Percentiles rank a stretch among this genome's conserved stretches.
phyloP scores from a whole-genome alignment of 2,797 vertebrate species.

The Thalassophryne amazonica region DNA sequence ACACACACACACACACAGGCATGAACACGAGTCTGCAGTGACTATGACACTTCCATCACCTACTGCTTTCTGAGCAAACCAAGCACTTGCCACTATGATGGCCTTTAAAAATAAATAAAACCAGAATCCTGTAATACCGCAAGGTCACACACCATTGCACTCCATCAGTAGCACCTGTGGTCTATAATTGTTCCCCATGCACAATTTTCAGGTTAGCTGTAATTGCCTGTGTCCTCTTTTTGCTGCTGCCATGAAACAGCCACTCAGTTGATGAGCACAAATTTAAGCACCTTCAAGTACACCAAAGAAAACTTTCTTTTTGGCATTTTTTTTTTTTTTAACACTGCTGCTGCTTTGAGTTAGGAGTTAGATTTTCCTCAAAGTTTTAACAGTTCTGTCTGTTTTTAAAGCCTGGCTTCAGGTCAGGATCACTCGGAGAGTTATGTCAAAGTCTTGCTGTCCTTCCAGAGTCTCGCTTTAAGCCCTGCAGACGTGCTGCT shows the following conservation, averaged over 20 bases:
- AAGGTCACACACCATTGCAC: conserved; percentile 4
- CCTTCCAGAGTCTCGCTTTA: conserved; percentile 23
- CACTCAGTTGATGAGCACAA: neutral
- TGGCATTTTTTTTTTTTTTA: neutral
- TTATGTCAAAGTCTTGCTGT: conserved; percentile 34
- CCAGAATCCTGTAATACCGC: conserved; percentile 1
- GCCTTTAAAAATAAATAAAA: conserved; percentile 29
- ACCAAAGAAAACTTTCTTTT: neutral
- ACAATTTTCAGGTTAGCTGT: conserved; percentile 14
- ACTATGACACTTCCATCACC: neutral
- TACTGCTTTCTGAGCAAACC: conserved; percentile 23
- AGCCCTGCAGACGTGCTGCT: conserved; percentile 24
- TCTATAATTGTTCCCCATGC: conserved; percentile 18
- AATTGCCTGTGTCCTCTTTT: neutral
- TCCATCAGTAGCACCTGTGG: conserved; percentile 5
- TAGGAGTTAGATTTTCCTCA: neutral
- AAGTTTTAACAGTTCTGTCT: conserved; percentile 1
- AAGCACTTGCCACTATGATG: conserved; percentile 20
- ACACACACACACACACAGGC: conserved; percentile 10
- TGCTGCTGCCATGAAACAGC: neutral
- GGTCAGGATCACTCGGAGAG: conserved; percentile 34
- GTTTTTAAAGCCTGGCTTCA: conserved; percentile 24
- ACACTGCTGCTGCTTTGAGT: neutral
- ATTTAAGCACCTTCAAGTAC: neutral
- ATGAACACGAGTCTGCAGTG: conserved; percentile 11